phyloP scores from a whole-genome alignment of 2,888 invertebrate genomes.

The Drosophila ustulata region DNA sequence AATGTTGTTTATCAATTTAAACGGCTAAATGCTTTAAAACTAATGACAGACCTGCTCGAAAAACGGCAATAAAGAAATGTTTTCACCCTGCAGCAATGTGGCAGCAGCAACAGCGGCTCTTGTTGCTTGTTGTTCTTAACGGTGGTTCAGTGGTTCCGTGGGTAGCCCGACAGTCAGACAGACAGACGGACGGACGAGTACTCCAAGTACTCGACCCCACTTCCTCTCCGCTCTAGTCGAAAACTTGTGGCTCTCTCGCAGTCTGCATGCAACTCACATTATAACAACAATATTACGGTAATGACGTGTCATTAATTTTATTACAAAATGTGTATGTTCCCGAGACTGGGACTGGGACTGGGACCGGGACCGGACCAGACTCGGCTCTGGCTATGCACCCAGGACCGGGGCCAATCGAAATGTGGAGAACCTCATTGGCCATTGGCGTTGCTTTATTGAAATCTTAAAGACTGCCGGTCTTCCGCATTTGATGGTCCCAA shows the following conservation, averaged over 20 bases:
- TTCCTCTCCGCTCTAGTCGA: conserved; percentile 6
- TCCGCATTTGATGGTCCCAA: conserved; percentile 66
- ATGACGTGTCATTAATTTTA: conserved; percentile 81
- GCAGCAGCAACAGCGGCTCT: conserved; percentile 9
- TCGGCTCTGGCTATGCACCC: neutral
- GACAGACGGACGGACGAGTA: conserved; percentile 8
- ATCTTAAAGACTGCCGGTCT: conserved; percentile 71
- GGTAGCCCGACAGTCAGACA: conserved; percentile 1
- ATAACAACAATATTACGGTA: conserved; percentile 79
- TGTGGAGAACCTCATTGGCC: conserved; percentile 42
- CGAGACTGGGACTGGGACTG: conserved; percentile 9
- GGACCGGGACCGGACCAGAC: neutral
- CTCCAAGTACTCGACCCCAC: conserved; percentile 18
- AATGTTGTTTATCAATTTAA: conserved; percentile 79
- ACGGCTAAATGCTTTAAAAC: conserved; percentile 76
- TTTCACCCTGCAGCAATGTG: conserved; percentile 66
- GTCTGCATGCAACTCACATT: conserved; percentile 63
- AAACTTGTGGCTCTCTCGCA: conserved; percentile 25
- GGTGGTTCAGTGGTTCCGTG: conserved; percentile 37
- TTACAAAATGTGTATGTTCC: conserved; percentile 75
- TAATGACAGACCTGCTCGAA: conserved; percentile 71
- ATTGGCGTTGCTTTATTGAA: conserved; percentile 72
- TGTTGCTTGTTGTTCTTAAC: conserved; percentile 48
- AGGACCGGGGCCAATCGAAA: neutral
- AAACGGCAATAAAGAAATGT: conserved; percentile 74